Evolutionary conservation across 2,888 invertebrate genomes (phyloP).

Genomic region (Tenthredo scrophulariae): DNA sequence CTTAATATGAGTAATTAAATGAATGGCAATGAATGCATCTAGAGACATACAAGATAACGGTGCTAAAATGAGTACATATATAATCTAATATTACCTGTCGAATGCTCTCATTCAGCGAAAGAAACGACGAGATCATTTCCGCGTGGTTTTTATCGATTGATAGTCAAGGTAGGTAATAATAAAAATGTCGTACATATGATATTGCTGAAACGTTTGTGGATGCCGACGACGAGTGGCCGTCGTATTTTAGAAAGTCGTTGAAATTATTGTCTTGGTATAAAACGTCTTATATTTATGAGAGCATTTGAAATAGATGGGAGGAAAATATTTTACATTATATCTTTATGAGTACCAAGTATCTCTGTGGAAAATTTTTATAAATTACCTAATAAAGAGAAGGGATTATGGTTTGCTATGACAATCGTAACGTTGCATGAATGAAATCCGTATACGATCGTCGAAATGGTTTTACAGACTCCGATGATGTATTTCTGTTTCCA

Average conservation of each 20-base stretch:
- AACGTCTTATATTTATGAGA: slow-evolving; percentile 18
- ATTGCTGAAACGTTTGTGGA: slow-evolving; percentile 10
- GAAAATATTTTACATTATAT: background rate
- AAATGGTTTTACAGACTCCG: background rate
- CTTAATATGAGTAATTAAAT: background rate
- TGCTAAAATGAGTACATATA: background rate
- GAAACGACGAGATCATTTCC: background rate
- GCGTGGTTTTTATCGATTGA: background rate
- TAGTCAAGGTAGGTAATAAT: background rate
- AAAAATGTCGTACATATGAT: background rate
- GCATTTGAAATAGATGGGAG: background rate
- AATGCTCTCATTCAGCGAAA: background rate
- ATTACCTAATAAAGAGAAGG: slow-evolving; percentile 24
- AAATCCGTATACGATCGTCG: background rate
- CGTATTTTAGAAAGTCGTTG: background rate
- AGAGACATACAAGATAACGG: background rate
- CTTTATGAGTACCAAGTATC: background rate
- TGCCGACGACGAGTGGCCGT: background rate
- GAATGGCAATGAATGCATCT: background rate
- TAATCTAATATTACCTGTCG: background rate
- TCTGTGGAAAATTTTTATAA: slow-evolving; percentile 28
- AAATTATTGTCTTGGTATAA: slow-evolving; percentile 33
- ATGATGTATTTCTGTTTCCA: slow-evolving; percentile 24
- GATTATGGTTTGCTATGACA: slow-evolving; percentile 21
- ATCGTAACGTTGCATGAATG: slow-evolving; percentile 16